phyloP scores from a whole-genome alignment of 2,888 invertebrate genomes.

The Eupithecia exiguata region DNA sequence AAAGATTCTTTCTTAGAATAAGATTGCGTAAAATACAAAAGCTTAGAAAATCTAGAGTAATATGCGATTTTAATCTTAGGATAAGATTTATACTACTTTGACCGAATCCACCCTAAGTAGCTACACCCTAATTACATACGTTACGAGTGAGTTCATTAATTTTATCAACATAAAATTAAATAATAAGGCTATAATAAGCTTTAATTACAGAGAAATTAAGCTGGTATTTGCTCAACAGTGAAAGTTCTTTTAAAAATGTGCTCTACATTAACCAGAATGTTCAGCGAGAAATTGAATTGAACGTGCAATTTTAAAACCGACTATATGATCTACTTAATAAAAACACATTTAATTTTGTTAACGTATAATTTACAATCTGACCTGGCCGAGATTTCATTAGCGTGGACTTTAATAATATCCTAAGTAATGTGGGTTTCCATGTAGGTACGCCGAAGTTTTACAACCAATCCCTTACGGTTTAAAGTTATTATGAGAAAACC shows the following conservation, averaged over 20 bases:
- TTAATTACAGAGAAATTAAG: not conserved
- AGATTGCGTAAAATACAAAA: no score
- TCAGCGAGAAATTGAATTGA: not conserved
- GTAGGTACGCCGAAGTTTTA: no score
- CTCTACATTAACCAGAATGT: not conserved
- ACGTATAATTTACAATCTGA: no score
- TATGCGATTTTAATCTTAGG: no score
- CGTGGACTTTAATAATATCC: no score
- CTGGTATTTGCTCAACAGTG: slow-evolving; percentile 2
- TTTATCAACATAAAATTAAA: not conserved
- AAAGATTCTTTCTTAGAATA: no score
- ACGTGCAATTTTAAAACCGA: not conserved
- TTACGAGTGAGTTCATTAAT: not conserved
- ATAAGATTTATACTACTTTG: no score
- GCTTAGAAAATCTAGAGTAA: no score
- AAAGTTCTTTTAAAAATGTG: not conserved
- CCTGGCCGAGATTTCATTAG: no score
- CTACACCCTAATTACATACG: slow-evolving; percentile 2
- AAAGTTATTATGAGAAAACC: no score
- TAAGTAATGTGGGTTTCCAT: no score
- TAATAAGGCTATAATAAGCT: not conserved
- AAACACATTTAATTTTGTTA: not conserved
- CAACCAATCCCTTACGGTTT: no score
- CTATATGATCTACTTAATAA: not conserved
- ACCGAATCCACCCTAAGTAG: not conserved